Conservation (phyloP, 1,140 invertebrate genomes). For the Brachionus sp. region DNA sequence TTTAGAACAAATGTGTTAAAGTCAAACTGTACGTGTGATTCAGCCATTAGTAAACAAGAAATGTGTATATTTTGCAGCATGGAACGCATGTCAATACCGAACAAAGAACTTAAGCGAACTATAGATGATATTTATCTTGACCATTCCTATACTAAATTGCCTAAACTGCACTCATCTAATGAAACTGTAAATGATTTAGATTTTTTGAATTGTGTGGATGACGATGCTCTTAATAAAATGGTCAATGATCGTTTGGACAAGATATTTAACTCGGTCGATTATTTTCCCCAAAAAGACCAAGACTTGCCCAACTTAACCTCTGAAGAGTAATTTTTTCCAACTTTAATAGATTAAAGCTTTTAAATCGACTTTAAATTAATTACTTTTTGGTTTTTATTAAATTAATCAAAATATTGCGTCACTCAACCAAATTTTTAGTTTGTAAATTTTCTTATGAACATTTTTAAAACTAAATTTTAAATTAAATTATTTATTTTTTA, state of each 20-base stretch:
- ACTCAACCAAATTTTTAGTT: too few relatives aligned
- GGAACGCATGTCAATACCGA: background rate
- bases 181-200: background rate
- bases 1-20: background rate
- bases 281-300: background rate
- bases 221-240: background rate
- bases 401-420: too few relatives aligned
- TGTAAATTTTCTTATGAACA: too few relatives aligned
- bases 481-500: too few relatives aligned
- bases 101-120: background rate
- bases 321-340: background rate
- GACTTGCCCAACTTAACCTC: background rate
- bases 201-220: background rate
- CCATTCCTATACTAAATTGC: slow-evolving; percentile 10
- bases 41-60: background rate
- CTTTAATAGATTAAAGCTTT: too few relatives aligned
- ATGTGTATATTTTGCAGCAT: background rate
- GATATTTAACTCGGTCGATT: background rate
- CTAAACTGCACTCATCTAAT: background rate
- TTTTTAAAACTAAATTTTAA: too few relatives aligned
- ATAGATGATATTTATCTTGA: background rate
- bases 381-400: too few relatives aligned
- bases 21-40: background rate
- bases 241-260: slow-evolving; percentile 4
- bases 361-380: too few relatives aligned